Evolutionary conservation across 2,113 vertebrate species (phyloP).

Genomic region (Marcusenius ussheri): DNA sequence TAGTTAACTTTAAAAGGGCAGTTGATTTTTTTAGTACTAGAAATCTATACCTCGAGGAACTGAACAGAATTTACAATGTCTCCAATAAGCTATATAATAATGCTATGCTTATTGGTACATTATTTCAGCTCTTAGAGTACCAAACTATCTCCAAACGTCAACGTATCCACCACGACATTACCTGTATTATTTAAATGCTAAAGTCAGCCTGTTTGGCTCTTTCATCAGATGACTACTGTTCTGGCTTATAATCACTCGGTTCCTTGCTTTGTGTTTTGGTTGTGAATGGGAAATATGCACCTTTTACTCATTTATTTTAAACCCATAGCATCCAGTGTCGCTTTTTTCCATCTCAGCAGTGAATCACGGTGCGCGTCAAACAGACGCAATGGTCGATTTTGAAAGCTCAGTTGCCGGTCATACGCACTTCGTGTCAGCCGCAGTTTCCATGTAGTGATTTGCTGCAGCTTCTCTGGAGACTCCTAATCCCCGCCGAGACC

Average conservation of each 20-base stretch:
- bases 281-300: not conserved
- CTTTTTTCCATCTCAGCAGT: not conserved
- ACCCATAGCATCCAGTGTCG: not conserved
- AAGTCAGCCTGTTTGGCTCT: not conserved
- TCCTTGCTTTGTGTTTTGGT: not conserved
- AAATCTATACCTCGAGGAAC: not conserved
- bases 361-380: not conserved
- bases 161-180: not conserved
- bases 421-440: not conserved
- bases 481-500: not conserved
- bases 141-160: not conserved
- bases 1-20: not conserved
- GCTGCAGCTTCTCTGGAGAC: not conserved
- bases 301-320: not conserved
- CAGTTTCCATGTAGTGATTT: not conserved
- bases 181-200: not conserved
- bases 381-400: not conserved
- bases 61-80: not conserved
- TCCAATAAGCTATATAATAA: not conserved
- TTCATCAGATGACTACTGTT: not conserved
- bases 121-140: not conserved
- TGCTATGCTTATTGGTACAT: not conserved
- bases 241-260: not conserved
- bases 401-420: not conserved
- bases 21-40: not conserved